These are phyloP conservation scores for Gyps fulvus DNA, from an alignment of 2,113 vertebrate genomes.

Conservation along the genomic window DNA sequence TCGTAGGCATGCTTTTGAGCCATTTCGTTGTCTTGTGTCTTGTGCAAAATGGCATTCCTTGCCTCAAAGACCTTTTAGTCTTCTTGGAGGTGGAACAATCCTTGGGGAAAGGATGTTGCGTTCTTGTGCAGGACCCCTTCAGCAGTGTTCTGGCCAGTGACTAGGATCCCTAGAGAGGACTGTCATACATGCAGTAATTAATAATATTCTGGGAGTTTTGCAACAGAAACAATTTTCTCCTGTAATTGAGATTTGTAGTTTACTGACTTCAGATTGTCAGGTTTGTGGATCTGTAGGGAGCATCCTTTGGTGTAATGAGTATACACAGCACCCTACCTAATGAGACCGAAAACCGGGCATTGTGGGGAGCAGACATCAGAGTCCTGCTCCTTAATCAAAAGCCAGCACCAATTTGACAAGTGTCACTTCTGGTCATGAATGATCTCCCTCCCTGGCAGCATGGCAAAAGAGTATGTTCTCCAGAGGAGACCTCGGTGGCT, in stretches of 20 bases:
- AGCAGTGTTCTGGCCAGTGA: not conserved
- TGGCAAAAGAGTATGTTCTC: not conserved
- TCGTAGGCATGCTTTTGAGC: not conserved
- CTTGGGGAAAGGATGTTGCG: not conserved
- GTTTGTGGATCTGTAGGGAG: not conserved
- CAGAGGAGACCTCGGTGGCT: not conserved
- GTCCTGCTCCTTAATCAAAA: not conserved
- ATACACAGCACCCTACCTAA: not conserved
- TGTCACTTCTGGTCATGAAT: not conserved
- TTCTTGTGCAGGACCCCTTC: not conserved
- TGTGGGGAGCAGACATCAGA: fast-evolving
- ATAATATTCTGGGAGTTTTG: not conserved
- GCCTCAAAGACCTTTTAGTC: not conserved
- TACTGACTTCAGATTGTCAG: not conserved
- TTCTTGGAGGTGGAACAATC: not conserved
- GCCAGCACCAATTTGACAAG: not conserved
- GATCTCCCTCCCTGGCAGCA: not conserved
- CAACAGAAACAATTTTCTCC: not conserved
- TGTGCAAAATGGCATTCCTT: not conserved
- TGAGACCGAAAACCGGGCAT: not conserved
- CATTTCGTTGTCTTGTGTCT: not conserved
- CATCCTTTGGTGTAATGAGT: not conserved
- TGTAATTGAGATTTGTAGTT: not conserved
- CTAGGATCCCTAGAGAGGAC: not conserved
- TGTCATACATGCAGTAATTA: not conserved